Percentiles rank a stretch among this genome's conserved stretches.
Evolutionary conservation across 2,888 invertebrate species (phyloP).

Genomic region (Hylaea fasciaria): DNA sequence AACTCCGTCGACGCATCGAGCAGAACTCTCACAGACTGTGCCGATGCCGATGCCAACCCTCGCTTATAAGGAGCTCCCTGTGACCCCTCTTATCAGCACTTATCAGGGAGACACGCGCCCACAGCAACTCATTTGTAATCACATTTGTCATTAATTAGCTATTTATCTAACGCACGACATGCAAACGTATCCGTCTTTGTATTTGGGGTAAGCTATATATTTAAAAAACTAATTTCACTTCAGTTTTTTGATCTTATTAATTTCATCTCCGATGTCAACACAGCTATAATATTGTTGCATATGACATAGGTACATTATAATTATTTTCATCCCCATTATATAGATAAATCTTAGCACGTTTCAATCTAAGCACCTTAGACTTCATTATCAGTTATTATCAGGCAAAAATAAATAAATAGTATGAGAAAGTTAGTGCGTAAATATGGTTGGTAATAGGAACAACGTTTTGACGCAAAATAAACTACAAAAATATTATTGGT

Average conservation of each 20-base stretch:
- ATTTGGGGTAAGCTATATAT: background rate
- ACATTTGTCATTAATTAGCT: slow-evolving; percentile 39
- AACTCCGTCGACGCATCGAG: slow-evolving; percentile 72
- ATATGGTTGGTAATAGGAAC: too few species aligned
- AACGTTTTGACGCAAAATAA: too few species aligned
- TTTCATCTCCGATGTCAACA: background rate
- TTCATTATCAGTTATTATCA: too few species aligned
- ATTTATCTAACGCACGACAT: slow-evolving; percentile 23
- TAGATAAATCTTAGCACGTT: too few species aligned
- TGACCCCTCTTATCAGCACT: slow-evolving; percentile 71
- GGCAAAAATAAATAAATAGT: too few species aligned
- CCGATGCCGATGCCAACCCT: slow-evolving; percentile 48
- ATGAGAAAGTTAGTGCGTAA: too few species aligned
- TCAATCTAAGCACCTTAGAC: too few species aligned
- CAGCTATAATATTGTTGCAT: background rate
- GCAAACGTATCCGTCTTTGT: slow-evolving; percentile 5
- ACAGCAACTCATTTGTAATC: slow-evolving; percentile 49
- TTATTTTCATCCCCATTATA: too few species aligned
- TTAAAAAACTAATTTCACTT: background rate
- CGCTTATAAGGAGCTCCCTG: slow-evolving; percentile 72
- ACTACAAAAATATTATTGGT: too few species aligned
- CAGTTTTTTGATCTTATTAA: background rate
- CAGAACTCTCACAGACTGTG: slow-evolving; percentile 59
- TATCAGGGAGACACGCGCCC: slow-evolving; percentile 69
- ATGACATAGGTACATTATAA: too few species aligned